Percentiles rank a stretch among this genome's conserved stretches.
Evolutionary conservation across 2,888 invertebrate genomes (phyloP).

Genomic region (Drosophila demipolita): DNA sequence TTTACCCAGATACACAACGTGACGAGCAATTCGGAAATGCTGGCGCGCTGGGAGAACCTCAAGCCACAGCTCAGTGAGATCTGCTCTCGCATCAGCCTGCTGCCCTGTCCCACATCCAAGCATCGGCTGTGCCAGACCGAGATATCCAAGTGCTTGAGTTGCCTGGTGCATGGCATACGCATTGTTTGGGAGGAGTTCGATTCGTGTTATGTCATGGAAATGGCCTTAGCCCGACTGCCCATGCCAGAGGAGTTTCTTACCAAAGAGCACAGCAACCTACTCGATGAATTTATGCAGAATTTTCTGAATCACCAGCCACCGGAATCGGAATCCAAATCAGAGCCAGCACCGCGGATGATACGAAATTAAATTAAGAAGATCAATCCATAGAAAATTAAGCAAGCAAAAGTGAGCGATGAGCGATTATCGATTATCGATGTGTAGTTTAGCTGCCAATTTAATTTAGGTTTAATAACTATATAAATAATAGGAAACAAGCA

Average conservation of each 20-base stretch:
- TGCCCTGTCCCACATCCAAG: conserved; percentile 85
- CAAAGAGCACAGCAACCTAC: conserved; percentile 80
- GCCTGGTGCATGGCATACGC: conserved; percentile 83
- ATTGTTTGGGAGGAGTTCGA: conserved; percentile 83
- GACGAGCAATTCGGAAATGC: conserved; percentile 82
- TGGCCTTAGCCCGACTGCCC: conserved; percentile 84
- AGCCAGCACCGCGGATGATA: conserved; percentile 5
- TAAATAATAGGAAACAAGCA: conserved; percentile 29
- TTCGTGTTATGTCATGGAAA: conserved; percentile 82
- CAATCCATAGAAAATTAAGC: conserved; percentile 20
- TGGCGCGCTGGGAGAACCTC: conserved; percentile 84
- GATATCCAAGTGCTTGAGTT: conserved; percentile 84
- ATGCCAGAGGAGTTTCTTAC: conserved; percentile 84
- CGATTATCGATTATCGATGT: conserved; percentile 14
- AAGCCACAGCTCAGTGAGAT: conserved; percentile 84
- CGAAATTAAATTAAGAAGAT: conserved; percentile 18
- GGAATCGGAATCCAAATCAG: conserved; percentile 7
- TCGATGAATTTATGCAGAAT: conserved; percentile 79
- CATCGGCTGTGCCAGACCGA: conserved; percentile 85
- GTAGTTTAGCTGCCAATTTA: conserved; percentile 25
- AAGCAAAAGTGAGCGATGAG: conserved; percentile 10
- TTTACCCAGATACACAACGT: conserved; percentile 82
- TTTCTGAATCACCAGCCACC: conserved; percentile 66
- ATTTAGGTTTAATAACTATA: conserved; percentile 31
- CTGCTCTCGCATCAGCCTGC: conserved; percentile 84